Conservation (phyloP, 2,888 invertebrate species). For the Tipula helvola region DNA sequence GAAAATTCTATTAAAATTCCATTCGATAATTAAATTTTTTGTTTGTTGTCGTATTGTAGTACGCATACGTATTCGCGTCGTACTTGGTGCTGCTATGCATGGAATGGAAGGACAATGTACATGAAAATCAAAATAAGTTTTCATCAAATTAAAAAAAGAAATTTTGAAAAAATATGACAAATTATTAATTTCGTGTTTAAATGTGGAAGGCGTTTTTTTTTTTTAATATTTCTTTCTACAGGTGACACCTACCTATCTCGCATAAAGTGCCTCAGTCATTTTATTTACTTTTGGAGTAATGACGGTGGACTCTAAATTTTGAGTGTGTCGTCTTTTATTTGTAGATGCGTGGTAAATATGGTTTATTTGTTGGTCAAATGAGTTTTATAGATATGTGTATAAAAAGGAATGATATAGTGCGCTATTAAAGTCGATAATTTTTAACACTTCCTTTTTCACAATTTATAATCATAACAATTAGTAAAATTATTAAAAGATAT, state of each 20-base stretch:
- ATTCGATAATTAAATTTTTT: not conserved
- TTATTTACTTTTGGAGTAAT: not conserved
- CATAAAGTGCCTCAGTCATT: not conserved
- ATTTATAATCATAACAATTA: too few species aligned
- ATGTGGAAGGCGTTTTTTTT: slow-evolving; percentile 5
- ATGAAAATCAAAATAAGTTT: not conserved
- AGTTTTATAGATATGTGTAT: not conserved
- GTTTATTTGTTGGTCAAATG: not conserved
- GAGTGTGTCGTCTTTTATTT: not conserved
- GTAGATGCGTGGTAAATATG: not conserved
- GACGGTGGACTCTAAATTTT: not conserved
- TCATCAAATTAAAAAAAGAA: not conserved
- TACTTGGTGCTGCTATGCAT: not conserved
- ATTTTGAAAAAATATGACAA: not conserved
- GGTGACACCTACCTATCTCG: not conserved
- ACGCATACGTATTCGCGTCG: not conserved
- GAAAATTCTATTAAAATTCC: not conserved
- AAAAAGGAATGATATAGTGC: not conserved
- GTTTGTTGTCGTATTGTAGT: not conserved
- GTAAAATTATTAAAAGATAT: too few species aligned
- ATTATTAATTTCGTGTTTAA: not conserved
- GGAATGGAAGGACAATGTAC: not conserved
- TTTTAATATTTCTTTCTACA: slow-evolving; percentile 5
- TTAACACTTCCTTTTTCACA: too few species aligned
- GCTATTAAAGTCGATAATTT: not conserved